Base-by-base conservation (phyloP, 2,888 invertebrate genomes). In the Drosophila sordidula region DNA sequence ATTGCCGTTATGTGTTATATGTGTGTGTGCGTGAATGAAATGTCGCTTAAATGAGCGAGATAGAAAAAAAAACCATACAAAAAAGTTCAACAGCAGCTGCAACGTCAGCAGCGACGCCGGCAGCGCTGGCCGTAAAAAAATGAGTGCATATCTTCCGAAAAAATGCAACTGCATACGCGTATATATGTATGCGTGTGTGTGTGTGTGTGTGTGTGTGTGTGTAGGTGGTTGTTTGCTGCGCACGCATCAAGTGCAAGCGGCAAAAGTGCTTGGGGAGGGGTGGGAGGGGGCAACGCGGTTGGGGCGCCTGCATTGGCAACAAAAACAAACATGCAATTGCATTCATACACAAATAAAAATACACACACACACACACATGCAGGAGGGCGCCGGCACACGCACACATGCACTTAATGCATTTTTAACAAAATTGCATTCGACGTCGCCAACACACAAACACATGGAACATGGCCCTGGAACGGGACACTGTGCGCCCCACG, bases 361-460 rank as follows among this genome's bases (percentile, higher is more conserved):
- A 61, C 63, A 46, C 58, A 63, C 57, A 66, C 56, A 57, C 52
- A 63, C 54, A 66, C 47, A 29, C 59, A 58, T 42, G 55, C 52
- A 55, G 14, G 41, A 18, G 32, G 18, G 22, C 12, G 29, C 36
- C 14, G 11, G 52, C 52, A 47, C 55, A 56, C 55, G 45, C 52
- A 73, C 80, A 76, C 70, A 76, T 87, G 71, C 75, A 78, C 77
- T 80, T 73, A 75, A 80, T 87, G 84, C 82, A 87, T 82, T 89
- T 89, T 90, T 87, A 83, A 85, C 85, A 86, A 90, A 88, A 90
- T 89, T 85, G 80, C 88, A 88, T 86, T 90, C 88, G 80, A 68
- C 83, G 80, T 78, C 78, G 80, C 73, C 78, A 72, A 44, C 47
- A 65, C 49, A 42, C 36, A 42, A 26, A 54, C 22, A 34, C 52